These are phyloP conservation scores for Ceratina australensis DNA, from an alignment of 1,140 invertebrate genomes.

Conservation along the genomic window DNA sequence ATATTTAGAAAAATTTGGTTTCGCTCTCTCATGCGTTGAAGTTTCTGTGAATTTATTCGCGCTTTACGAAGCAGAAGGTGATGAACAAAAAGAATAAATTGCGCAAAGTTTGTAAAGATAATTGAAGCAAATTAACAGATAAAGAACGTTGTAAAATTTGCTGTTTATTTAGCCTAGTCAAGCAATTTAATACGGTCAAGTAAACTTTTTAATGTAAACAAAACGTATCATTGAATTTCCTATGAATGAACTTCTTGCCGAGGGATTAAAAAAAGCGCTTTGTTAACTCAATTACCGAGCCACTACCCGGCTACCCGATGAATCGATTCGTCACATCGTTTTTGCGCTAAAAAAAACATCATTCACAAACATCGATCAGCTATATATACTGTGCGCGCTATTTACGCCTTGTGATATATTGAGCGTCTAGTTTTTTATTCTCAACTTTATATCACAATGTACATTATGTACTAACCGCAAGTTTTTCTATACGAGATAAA, in stretches of 20 bases:
- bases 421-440: no score
- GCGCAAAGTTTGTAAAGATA: not conserved
- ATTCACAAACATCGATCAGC: not conserved
- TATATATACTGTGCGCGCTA: constrained; percentile 6
- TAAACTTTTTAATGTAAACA: no score
- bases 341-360: not conserved
- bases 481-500: no score
- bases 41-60: constrained; percentile 5
- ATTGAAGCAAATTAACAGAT: no score
- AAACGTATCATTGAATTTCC: not conserved
- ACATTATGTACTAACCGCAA: no score
- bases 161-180: no score
- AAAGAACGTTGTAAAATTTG: no score
- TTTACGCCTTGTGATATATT: not conserved
- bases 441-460: no score
- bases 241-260: not conserved
- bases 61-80: constrained; percentile 9
- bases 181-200: no score
- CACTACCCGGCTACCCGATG: not conserved
- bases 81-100: not conserved
- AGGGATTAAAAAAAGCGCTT: no score
- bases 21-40: not conserved
- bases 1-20: constrained; percentile 15
- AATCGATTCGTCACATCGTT: not conserved
- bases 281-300: not conserved